Conservation (phyloP, 2,113 vertebrate genomes). For the Baryphthengus martii region DNA sequence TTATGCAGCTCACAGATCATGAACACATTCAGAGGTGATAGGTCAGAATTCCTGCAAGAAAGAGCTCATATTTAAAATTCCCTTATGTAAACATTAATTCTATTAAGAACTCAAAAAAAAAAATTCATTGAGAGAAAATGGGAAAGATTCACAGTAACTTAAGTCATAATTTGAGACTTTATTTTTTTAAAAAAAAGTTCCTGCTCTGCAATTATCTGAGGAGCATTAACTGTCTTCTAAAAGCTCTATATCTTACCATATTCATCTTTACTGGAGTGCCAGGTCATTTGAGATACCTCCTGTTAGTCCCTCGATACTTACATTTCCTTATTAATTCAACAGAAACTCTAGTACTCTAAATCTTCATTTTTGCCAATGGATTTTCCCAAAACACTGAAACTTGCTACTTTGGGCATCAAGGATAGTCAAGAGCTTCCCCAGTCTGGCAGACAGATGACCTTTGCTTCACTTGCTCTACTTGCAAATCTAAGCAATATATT, state of each 20-base stretch:
- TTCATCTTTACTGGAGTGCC: neutral
- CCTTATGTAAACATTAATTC: neutral
- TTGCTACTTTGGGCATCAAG: neutral
- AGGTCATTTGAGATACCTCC: neutral
- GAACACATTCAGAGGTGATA: neutral
- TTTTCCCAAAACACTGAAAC: neutral
- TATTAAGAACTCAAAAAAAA: neutral
- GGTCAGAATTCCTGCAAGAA: neutral
- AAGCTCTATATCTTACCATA: neutral
- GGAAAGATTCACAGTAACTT: neutral
- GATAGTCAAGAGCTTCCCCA: neutral
- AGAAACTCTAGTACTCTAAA: neutral
- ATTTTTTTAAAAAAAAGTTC: neutral
- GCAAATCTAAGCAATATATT: neutral
- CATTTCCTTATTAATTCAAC: neutral
- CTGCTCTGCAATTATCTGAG: neutral
- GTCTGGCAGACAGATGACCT: neutral
- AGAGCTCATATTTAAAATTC: neutral
- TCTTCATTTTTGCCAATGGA: neutral
- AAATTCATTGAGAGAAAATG: neutral
- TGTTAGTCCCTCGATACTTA: neutral
- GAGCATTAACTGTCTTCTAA: neutral
- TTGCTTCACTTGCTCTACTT: neutral
- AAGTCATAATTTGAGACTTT: neutral
- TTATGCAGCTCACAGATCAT: neutral